Evolutionary conservation across 2,888 invertebrate species (phyloP), one percentile per base, ranked within the genome.

Genomic region (Rhimphoctona megacephalus): DNA sequence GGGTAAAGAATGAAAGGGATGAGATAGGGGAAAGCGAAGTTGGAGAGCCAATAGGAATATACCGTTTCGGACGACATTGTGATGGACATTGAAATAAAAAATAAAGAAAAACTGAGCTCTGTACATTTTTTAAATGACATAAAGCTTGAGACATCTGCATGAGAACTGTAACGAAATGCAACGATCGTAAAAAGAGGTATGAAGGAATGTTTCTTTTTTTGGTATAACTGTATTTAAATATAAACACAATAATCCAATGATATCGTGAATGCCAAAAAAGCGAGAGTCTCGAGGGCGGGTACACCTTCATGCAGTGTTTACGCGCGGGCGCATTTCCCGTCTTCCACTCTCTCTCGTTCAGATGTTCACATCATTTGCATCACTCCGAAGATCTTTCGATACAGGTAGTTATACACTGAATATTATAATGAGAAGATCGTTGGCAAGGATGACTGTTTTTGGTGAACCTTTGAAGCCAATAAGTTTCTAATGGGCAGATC

Each of bases 301-400:
- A 61, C 90, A 87, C 88, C 73, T 81, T 52, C 83, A 81, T 52
- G 5, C 7, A 14, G 8, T 22, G 54, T 22, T 22, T n/a, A 54
- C 54, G 54, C 22, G 54, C 54, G 19, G 6, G 52, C n/a, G 52
- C 52, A 52, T 52, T 52, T n/a, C 52, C 3, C 22, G 52, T 57
- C 17, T 43, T 67, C 36, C 22, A 39, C 46, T 49, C n/a, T 19
- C 66, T 30, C 14, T 2, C 25, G 33, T 89, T 89, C 87, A 87
- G 88, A 89, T 89, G 91, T 91, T 92, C 92, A 92, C 92, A 93
- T 93, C 93, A 93, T 93, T 93, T 93, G 91, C 94, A 92, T 91
- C 92, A 91, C 91, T 91, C 91, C 87, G 73, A 69, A 90, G 90
- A 88, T 90, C 90, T 88, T 91, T 90, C 90, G 90, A 91, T 92